These are phyloP conservation scores for Mus minutoides DNA, from an alignment of 2,797 vertebrate genomes.

Conservation along the genomic window DNA sequence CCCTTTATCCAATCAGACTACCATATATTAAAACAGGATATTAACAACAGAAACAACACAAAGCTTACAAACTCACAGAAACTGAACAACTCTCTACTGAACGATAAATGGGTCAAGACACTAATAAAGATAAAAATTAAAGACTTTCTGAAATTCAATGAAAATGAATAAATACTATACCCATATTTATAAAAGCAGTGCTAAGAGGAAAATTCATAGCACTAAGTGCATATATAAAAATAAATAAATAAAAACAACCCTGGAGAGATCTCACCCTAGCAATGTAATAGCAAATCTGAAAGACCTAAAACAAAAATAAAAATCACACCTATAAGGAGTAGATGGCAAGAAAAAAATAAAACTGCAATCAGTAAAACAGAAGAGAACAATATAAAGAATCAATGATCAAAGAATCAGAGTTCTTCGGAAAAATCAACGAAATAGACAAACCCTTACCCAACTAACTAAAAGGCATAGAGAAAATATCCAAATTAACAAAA, in stretches of 20 bases:
- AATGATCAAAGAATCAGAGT: background rate
- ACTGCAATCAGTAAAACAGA: background rate
- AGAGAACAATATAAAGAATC: background rate
- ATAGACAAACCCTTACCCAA: background rate
- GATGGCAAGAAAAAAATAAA: background rate
- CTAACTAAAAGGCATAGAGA: background rate
- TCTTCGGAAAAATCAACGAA: too few relatives aligned
- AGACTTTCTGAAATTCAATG: too few relatives aligned
- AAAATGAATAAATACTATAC: background rate
- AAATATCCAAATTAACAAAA: background rate
- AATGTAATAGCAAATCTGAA: background rate
- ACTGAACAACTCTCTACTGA: too few relatives aligned
- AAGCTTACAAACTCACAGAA: too few relatives aligned
- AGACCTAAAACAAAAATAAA: background rate
- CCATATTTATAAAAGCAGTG: background rate
- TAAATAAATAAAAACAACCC: too few relatives aligned
- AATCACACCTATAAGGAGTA: background rate
- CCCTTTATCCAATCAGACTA: too few relatives aligned
- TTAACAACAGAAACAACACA: too few relatives aligned
- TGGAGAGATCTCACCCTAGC: background rate
- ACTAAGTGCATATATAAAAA: background rate
- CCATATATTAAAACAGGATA: too few relatives aligned
- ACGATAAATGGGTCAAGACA: too few relatives aligned
- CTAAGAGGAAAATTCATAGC: background rate
- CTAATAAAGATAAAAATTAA: too few relatives aligned